These are phyloP conservation scores for Microtus richardsoni DNA, from an alignment of 2,113 vertebrate genomes.

Conservation along the genomic window DNA sequence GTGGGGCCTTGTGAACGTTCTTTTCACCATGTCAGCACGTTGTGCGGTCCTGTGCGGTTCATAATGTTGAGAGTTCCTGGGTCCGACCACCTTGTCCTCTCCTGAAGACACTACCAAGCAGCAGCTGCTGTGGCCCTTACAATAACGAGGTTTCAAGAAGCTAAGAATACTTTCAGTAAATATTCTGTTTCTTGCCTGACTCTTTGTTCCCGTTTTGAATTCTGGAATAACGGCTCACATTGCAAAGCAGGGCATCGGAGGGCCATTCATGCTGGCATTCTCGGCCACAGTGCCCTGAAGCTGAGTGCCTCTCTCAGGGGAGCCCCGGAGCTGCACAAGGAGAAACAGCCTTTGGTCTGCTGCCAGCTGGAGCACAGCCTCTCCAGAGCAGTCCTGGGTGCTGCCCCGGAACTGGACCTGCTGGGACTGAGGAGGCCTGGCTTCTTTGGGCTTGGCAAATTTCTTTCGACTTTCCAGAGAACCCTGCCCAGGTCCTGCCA, in stretches of 20 bases:
- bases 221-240: neutral
- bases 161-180: neutral
- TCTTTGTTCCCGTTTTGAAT: neutral
- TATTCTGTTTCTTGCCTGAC: neutral
- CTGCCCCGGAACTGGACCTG: slow-evolving; percentile 53
- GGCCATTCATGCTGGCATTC: neutral
- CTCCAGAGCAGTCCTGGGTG: slow-evolving; percentile 58
- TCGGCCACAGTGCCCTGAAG: neutral
- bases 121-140: neutral
- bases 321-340: slow-evolving; percentile 6
- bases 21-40: neutral
- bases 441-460: slow-evolving; percentile 24
- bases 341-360: slow-evolving; percentile 52
- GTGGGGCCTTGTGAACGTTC: neutral
- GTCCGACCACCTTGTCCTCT: neutral
- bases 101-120: neutral
- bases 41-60: neutral
- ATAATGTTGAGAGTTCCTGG: neutral
- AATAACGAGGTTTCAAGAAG: neutral
- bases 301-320: slow-evolving; percentile 36
- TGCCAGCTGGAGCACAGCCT: slow-evolving; percentile 64
- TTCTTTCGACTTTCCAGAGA: slow-evolving; percentile 51
- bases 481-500: slow-evolving; percentile 33
- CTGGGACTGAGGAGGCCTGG: slow-evolving; percentile 24
- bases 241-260: neutral